These are phyloP conservation scores for Pipistrellus nathusii DNA, from an alignment of 2,797 vertebrate species.

Conservation along the genomic window DNA sequence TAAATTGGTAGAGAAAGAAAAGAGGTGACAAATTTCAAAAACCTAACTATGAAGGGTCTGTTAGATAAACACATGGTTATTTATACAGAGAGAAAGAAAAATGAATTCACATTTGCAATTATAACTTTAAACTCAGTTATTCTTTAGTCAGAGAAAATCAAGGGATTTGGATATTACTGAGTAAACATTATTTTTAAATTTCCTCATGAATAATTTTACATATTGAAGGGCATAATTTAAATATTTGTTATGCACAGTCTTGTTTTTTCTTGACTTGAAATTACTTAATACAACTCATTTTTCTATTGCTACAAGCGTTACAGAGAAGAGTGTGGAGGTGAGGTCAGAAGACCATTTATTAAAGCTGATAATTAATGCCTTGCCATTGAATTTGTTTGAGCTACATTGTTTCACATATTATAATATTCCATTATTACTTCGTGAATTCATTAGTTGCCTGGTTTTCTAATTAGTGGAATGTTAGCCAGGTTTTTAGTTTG, in stretches of 20 bases:
- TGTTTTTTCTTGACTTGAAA: constrained; percentile 51
- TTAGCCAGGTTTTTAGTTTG: constrained; percentile 39
- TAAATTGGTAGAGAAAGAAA: not conserved
- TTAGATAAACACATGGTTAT: constrained; percentile 29
- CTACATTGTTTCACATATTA: not conserved
- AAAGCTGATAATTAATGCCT: constrained; percentile 11
- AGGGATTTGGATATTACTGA: constrained; percentile 43
- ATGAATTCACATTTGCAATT: constrained; percentile 16
- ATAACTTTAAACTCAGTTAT: constrained; percentile 23
- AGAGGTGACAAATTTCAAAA: constrained; percentile 45
- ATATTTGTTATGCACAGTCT: constrained; percentile 34
- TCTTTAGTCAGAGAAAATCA: constrained; percentile 48
- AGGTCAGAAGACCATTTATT: constrained; percentile 27
- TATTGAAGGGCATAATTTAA: constrained; percentile 27
- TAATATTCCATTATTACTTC: not conserved
- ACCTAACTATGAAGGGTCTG: constrained; percentile 32
- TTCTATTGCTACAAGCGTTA: constrained; percentile 16
- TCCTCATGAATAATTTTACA: not conserved
- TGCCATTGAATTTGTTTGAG: constrained; percentile 42
- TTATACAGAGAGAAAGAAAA: constrained; percentile 1
- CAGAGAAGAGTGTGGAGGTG: constrained; percentile 15
- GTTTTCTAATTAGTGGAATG: constrained; percentile 60
- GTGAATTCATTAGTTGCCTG: not conserved
- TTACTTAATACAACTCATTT: constrained; percentile 31
- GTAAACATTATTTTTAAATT: constrained; percentile 39